phyloP scores from a whole-genome alignment of 2,797 vertebrate species.

The Philypnodon macrostomus region DNA sequence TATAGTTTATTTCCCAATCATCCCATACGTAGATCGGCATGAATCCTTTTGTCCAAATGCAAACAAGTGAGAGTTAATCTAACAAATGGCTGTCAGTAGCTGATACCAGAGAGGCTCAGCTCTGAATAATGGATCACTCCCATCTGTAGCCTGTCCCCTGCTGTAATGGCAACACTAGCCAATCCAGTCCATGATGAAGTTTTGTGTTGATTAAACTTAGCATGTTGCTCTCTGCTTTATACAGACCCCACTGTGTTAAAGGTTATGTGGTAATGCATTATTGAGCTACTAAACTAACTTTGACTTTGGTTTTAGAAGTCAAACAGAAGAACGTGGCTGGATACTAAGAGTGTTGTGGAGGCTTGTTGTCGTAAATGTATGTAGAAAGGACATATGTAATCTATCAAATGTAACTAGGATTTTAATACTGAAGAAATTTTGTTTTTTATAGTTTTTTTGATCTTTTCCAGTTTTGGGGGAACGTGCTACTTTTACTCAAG shows the following conservation, averaged over 20 bases:
- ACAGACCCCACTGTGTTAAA: slow-evolving; percentile 21
- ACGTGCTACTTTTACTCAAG: too few relatives aligned
- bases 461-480: too few relatives aligned
- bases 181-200: slow-evolving; percentile 43
- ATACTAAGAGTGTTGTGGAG: neutral
- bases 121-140: slow-evolving; percentile 68
- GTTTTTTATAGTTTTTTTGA: too few relatives aligned
- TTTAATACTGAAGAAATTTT: too few relatives aligned
- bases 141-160: slow-evolving; percentile 47
- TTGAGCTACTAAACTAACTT: neutral
- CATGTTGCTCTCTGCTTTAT: slow-evolving; percentile 34
- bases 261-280: slow-evolving; percentile 24
- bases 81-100: slow-evolving; percentile 64
- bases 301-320: neutral
- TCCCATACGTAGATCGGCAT: slow-evolving; percentile 26
- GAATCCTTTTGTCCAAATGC: slow-evolving; percentile 40
- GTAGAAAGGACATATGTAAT: too few relatives aligned
- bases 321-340: neutral
- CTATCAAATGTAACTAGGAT: too few relatives aligned
- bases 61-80: slow-evolving; percentile 70
- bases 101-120: slow-evolving; percentile 47
- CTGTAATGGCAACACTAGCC: slow-evolving; percentile 38
- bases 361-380: too few relatives aligned
- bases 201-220: slow-evolving; percentile 43
- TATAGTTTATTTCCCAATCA: slow-evolving; percentile 40